Evolutionary conservation across 2,888 invertebrate genomes (phyloP), one percentile per base, ranked within the genome.

Genomic region (Anorthoa munda): DNA sequence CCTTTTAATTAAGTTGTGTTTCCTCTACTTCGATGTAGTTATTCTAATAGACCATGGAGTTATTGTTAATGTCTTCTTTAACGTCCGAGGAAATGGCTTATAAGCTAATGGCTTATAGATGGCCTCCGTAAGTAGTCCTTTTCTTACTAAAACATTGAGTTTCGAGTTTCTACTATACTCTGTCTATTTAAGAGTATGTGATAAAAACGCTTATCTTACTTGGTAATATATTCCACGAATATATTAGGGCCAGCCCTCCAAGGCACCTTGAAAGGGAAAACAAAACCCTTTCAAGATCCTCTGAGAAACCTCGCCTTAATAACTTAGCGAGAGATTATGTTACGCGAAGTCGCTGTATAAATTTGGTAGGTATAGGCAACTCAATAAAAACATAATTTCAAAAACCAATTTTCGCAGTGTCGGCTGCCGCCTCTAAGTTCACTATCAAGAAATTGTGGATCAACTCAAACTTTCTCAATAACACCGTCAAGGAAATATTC

Each of bases 401-500:
- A 77, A 83, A 85, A 86, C 82, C 85, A 86, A 88, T 88, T 86
- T 87, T 79, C 78, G 71, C 77, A 81, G 80, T 89, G 85, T 88
- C 83, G 83, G 60, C 73, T 76, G 76, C 77, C 82, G 75, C 81
- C 82, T 79, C 82, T 81, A 56, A 86, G 81, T 83, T 85, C 86
- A 86, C 89, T 89, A 91, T 88, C 86, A 85, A 85, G 87, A 84
- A 90, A 89, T 89, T 83, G 86, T 87, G 86, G 82, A 84, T 81
- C 79, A 77, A 82, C 86, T 79, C 81, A 83, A 93, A 93, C 90
- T 93, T 94, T 92, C 89, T 89, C 91, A 93, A 93, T 93, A 92
- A 90, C 83, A 90, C 79, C 83, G 85, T 82, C 80, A 89, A 91
- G 91, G 79, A 92, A 90, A 91, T 91, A 90, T 92, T 91, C 92